These are phyloP conservation scores for Cossypha dichroa DNA, from an alignment of 2,797 vertebrate species.

Conservation along the genomic window DNA sequence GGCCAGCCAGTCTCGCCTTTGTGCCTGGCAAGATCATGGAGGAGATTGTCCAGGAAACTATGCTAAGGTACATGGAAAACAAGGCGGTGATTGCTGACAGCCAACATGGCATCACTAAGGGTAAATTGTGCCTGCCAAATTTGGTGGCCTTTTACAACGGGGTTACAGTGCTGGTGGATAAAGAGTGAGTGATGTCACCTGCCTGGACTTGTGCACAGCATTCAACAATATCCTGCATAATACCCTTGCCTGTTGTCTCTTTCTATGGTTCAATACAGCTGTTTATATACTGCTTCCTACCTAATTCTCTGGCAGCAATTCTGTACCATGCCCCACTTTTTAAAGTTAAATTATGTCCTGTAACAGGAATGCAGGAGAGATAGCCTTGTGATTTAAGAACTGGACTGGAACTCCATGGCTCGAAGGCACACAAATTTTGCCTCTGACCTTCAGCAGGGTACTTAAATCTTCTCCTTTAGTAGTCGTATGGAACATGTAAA, in stretches of 20 bases:
- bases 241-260: not conserved
- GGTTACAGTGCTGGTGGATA: not conserved
- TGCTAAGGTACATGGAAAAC: not conserved
- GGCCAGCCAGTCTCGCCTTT: not conserved
- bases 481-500: not conserved
- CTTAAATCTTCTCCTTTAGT: not conserved
- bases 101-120: not conserved
- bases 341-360: not conserved
- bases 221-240: not conserved
- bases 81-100: not conserved
- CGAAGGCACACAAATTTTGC: not conserved
- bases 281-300: not conserved
- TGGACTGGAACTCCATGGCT: not conserved
- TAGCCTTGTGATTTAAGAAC: slow-evolving; percentile 1
- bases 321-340: not conserved
- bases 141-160: not conserved
- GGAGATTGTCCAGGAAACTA: not conserved
- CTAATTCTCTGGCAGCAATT: not conserved
- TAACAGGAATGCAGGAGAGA: not conserved
- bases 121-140: not conserved
- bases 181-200: not conserved
- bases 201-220: not conserved
- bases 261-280: not conserved
- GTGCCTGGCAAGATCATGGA: not conserved
- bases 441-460: not conserved